Conservation (phyloP, 2,113 vertebrate genomes). For the Emberiza fucata region DNA sequence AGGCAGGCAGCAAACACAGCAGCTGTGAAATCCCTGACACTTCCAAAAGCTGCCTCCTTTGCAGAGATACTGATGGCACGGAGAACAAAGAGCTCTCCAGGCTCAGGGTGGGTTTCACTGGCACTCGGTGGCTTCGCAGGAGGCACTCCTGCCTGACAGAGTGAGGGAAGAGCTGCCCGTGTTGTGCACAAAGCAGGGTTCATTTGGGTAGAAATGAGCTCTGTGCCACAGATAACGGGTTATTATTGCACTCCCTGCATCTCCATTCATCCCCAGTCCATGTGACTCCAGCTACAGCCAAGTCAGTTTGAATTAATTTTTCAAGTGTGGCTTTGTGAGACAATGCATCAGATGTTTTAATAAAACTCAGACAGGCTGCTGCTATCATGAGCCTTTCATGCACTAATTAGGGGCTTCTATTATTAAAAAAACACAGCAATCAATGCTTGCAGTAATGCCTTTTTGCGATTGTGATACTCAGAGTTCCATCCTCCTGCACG, state of each 20-base stretch:
- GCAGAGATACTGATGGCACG: background rate
- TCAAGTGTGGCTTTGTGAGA: conserved; percentile 9
- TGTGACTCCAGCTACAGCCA: conserved; percentile 20
- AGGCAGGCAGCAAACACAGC: background rate
- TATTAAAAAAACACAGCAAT: background rate
- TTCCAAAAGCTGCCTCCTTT: background rate
- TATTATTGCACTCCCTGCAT: conserved; percentile 5
- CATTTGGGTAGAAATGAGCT: conserved; percentile 32
- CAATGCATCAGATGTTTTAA: conserved; percentile 48
- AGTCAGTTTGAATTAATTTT: conserved; percentile 45
- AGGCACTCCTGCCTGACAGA: background rate
- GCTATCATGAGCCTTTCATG: background rate
- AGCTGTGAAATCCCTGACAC: background rate
- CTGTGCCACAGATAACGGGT: background rate
- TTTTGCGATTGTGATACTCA: background rate
- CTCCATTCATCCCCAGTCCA: conserved; percentile 34
- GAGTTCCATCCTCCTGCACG: background rate
- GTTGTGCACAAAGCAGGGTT: background rate
- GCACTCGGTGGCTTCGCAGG: fast-evolving
- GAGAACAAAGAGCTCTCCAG: background rate
- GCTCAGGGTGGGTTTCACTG: background rate
- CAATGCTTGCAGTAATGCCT: background rate
- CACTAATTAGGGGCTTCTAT: conserved; percentile 37
- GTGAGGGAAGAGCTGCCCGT: background rate
- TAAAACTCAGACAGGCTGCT: conserved; percentile 49